Base-by-base conservation (phyloP, 2,888 invertebrate genomes). In the Cerastis rubricosa region DNA sequence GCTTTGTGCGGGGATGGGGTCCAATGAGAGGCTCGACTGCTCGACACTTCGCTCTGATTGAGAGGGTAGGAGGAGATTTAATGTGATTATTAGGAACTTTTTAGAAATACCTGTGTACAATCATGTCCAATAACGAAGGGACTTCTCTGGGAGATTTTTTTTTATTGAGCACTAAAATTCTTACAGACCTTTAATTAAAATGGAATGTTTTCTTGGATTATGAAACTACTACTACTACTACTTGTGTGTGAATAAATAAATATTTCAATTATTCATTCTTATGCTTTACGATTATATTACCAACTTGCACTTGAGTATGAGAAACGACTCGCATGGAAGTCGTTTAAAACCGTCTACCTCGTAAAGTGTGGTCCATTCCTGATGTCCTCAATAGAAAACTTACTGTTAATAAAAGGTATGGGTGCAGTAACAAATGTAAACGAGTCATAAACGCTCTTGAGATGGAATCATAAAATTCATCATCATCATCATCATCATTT, bases 51-150 rank as follows among this genome's bases (percentile, higher is more conserved):
- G 49, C 65, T 47, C 67, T 83, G 75, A 85, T 79, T 68, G 75
- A 84, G 76, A 74, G 80, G 74, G 76, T 57, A 69, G 45, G 25
- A 22, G n/a, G 59, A 80, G 45, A 66, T 73, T 81, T 85, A 73
- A 85, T 85, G 74, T 70, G 43, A 80, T 77, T 78, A 78, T 71
- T 74, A 91, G 69, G n/a, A 74, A 64, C n/a, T 71, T 73, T 81
- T 61, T n/a, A 43, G 49, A 72, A 85, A 85, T 71, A 71, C 65
- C 51, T 45, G 61, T 64, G 59, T 67, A 67, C 63, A 63, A 59
- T 40, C 35, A 19, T 66, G 14, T 19, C n/a, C n/a, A 61, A 35
- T 57, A 68, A 68, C 1, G 14, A 43, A 29, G 7, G 1, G 29
- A 29, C 12, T 51, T 51, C 35, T 74, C 43, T 25, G 17, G 7